These are phyloP conservation scores for Orthosia cruda DNA, from an alignment of 2,888 invertebrate species.

Conservation along the genomic window DNA sequence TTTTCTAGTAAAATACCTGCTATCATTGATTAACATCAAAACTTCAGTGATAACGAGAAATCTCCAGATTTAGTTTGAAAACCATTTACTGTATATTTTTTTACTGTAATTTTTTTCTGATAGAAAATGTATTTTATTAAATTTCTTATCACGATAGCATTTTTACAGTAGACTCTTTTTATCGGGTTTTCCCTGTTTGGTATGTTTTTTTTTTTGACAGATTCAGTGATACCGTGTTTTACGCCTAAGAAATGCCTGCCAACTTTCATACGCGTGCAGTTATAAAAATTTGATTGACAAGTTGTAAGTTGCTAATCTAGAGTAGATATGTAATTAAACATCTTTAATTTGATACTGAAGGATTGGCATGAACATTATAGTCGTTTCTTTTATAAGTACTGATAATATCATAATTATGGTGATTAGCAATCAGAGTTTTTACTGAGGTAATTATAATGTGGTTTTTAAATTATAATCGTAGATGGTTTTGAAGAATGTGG, in stretches of 20 bases:
- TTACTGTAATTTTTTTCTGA: slow-evolving; percentile 5
- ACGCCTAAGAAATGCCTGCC: background rate
- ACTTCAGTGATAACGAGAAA: slow-evolving; percentile 42
- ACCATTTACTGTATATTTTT: slow-evolving; percentile 20
- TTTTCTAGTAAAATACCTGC: slow-evolving; percentile 34
- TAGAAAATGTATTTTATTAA: slow-evolving; percentile 31
- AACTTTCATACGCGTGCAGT: slow-evolving; percentile 33
- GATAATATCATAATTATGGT: slow-evolving; percentile 32
- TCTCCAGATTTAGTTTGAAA: slow-evolving; percentile 7
- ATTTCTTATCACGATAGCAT: slow-evolving; percentile 30
- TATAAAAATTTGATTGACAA: slow-evolving; percentile 40
- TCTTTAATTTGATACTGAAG: slow-evolving; percentile 14
- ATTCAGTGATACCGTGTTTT: background rate
- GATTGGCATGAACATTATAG: slow-evolving; percentile 2
- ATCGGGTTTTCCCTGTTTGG: slow-evolving; percentile 11
- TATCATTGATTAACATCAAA: slow-evolving; percentile 52
- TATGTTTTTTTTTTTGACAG: background rate
- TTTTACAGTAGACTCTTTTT: slow-evolving; percentile 25
- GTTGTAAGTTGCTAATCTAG: background rate
- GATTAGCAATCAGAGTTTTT: slow-evolving; percentile 19
- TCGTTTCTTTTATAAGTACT: slow-evolving; percentile 1
- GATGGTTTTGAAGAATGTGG: background rate
- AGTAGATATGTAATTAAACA: slow-evolving; percentile 19
- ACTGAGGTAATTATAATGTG: background rate
- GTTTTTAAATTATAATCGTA: slow-evolving; percentile 1